These are phyloP conservation scores for Scaptomyza tumidula DNA, from an alignment of 2,888 invertebrate genomes.

Conservation along the genomic window DNA sequence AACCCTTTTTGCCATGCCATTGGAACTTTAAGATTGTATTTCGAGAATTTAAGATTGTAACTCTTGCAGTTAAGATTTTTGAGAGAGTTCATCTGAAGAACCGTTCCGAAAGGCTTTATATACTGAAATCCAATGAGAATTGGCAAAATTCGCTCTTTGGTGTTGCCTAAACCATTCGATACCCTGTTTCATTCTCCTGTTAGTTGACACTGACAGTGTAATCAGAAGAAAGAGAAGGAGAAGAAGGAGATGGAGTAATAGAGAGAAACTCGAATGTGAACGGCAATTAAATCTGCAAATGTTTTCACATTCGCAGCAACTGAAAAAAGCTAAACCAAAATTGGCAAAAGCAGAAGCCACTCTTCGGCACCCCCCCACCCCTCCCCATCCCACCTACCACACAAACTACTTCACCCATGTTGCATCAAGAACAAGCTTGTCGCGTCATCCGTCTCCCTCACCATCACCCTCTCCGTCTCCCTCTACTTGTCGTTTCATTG, in stretches of 20 bases:
- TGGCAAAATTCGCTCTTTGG: no score
- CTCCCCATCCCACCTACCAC: no score
- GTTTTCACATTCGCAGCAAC: conserved; percentile 65
- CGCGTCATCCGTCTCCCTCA: neutral
- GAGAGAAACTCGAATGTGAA: conserved; percentile 59
- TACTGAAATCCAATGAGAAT: no score
- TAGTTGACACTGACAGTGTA: conserved; percentile 49
- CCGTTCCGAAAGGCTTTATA: no score
- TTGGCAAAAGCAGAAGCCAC: conserved; percentile 14
- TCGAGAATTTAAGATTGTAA: no score
- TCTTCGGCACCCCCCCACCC: conserved; percentile 1
- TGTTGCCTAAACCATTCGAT: neutral
- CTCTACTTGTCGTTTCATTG: conserved; percentile 55
- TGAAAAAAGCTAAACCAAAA: conserved; percentile 11
- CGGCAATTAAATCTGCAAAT: conserved; percentile 81
- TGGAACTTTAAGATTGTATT: no score
- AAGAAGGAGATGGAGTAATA: neutral
- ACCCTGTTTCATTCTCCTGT: neutral
- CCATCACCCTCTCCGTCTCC: conserved; percentile 9
- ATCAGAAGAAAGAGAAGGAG: conserved; percentile 41
- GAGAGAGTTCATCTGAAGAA: no score
- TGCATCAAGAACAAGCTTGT: conserved; percentile 1
- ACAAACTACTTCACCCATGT: no score
- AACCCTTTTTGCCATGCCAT: no score
- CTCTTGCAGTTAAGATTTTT: no score